A percentile compares a stretch with the other conserved stretches of the same genome.
These are phyloP conservation scores for Netelia virgata DNA, from an alignment of 2,888 invertebrate genomes.

Conservation along the genomic window DNA sequence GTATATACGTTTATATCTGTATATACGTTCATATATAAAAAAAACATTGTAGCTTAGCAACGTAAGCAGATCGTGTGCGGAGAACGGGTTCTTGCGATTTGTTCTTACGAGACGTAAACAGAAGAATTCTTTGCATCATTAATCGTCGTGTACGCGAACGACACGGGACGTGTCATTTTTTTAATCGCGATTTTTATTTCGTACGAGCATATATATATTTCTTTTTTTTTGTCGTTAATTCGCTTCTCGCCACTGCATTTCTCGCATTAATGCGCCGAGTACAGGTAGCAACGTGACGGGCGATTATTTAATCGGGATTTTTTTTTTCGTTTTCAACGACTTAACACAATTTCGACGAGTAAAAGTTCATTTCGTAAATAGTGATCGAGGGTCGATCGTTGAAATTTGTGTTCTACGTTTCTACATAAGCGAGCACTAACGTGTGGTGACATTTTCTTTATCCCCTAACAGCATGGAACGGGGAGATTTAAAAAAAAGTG, in stretches of 20 bases:
- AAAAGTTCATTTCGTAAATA: not conserved
- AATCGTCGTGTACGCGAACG: constrained; percentile 28
- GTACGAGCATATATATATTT: not conserved
- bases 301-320: constrained; percentile 8
- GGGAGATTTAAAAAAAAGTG: constrained; percentile 27
- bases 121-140: constrained; percentile 39
- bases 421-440: not conserved
- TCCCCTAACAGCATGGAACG: constrained; percentile 1
- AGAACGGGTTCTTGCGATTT: constrained; percentile 51
- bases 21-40: not conserved
- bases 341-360: not conserved
- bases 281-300: constrained; percentile 24
- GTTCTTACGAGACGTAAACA: constrained; percentile 46
- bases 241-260: not conserved
- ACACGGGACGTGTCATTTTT: constrained; percentile 21
- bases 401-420: not conserved
- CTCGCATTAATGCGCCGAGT: constrained; percentile 35
- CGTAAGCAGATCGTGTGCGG: constrained; percentile 41
- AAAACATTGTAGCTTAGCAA: not conserved
- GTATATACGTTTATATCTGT: not conserved
- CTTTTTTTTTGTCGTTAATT: not conserved
- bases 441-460: constrained; percentile 25
- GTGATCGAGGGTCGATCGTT: not conserved
- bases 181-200: constrained; percentile 12
- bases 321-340: not conserved